Percentiles rank a stretch among this genome's conserved stretches.
Evolutionary conservation across 2,113 vertebrate species (phyloP).

Genomic region (Todiramphus chloris): DNA sequence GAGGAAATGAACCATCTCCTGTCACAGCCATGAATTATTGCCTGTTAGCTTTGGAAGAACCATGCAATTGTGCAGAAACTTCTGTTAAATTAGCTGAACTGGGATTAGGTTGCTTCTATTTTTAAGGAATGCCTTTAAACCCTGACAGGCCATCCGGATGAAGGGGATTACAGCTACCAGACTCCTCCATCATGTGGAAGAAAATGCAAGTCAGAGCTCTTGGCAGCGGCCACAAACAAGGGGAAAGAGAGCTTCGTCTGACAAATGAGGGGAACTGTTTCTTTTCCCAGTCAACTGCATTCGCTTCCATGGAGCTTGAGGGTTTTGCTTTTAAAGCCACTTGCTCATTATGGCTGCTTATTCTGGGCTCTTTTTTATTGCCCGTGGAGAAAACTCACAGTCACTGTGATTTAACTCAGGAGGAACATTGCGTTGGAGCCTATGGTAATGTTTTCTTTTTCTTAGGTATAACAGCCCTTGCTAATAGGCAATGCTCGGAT

Average conservation of each 20-base stretch:
- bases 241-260: not conserved
- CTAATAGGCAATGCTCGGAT: fast-evolving
- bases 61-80: not conserved
- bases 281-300: not conserved
- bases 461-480: not conserved
- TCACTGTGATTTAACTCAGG: not conserved
- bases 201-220: not conserved
- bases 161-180: not conserved
- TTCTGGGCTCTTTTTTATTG: not conserved
- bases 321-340: not conserved
- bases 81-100: not conserved
- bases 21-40: not conserved
- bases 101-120: not conserved
- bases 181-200: not conserved
- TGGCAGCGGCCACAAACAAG: not conserved
- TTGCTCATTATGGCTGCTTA: not conserved
- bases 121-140: not conserved
- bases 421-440: not conserved
- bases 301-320: not conserved
- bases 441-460: not conserved
- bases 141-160: not conserved
- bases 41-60: not conserved
- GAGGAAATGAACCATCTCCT: not conserved
- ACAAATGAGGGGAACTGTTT: not conserved
- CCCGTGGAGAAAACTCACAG: not conserved